A percentile compares a stretch with the other conserved stretches of the same genome.
These are phyloP conservation scores for Carduelis carduelis DNA, from an alignment of 2,797 vertebrate species.

Conservation along the genomic window DNA sequence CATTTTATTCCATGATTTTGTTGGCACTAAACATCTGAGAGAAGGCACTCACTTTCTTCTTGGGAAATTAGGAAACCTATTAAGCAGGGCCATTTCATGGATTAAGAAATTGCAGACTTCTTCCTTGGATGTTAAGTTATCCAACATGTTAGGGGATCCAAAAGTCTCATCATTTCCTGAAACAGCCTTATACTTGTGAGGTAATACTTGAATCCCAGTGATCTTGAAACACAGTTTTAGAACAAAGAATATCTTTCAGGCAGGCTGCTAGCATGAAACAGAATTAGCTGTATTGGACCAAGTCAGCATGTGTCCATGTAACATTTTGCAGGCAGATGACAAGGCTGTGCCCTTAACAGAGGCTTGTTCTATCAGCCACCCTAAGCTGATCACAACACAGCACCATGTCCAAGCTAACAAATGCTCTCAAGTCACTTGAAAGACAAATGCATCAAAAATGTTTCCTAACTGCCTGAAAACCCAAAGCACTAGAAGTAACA, in stretches of 20 bases:
- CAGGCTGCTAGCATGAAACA: not conserved
- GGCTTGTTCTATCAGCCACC: not conserved
- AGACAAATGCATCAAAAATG: not conserved
- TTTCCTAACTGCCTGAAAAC: not conserved
- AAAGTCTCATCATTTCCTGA: slow-evolving; percentile 35
- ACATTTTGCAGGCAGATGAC: not conserved
- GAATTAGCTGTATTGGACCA: not conserved
- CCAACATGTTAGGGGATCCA: not conserved
- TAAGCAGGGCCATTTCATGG: not conserved
- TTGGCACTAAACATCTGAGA: not conserved
- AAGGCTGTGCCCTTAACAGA: not conserved
- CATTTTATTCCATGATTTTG: slow-evolving; percentile 14
- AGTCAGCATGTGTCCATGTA: not conserved
- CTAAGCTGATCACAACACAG: not conserved
- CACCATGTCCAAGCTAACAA: not conserved
- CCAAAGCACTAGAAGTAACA: not conserved
- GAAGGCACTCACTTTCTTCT: not conserved
- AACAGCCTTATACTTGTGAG: not conserved
- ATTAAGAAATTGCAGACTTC: not conserved
- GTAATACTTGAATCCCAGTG: slow-evolving; percentile 9
- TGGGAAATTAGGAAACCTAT: not conserved
- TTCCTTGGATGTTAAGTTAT: not conserved
- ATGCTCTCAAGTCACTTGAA: not conserved
- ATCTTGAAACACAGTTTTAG: slow-evolving; percentile 5
- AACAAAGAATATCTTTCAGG: not conserved